Evolutionary conservation across 2,888 invertebrate species (phyloP), one percentile per base, ranked within the genome.

Genomic region (Lobophora halterata): DNA sequence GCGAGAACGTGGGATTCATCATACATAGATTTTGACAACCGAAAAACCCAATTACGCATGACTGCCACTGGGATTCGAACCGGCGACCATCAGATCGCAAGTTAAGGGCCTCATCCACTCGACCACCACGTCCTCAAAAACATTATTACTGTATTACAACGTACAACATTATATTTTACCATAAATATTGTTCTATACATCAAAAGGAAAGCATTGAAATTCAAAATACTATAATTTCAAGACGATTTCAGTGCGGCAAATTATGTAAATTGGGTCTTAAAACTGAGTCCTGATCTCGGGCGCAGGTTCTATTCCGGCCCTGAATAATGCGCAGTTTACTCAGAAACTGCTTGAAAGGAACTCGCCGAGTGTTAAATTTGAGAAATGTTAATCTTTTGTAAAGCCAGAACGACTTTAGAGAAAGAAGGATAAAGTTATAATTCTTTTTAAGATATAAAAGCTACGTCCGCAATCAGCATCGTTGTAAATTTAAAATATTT

Each of bases 191-290:
- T n/a, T n/a, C n/a, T n/a, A n/a, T n/a, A n/a, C n/a, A n/a, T 46
- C 31, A 45, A 46, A 48, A 49, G 47, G 40, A 28, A 31, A 27
- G 18, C 17, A 11, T 41, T 11, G 12, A 28, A 36, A 27, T 27
- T 31, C 36, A 8, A 20, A 27, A 42, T 10, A 21, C 28, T 17
- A 39, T 49, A 31, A 28, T 33, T 39, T 48, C 42, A 57, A 46
- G 41, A 35, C 19, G 13, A 42, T 32, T 40, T 30, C 25, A 10
- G 18, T n/a, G 12, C 24, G 36, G 30, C 41, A 39, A 53, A 48
- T 63, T 62, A 65, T 65, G 61, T 43, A 58, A 62, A 65, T 59
- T 35, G 28, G 17, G 42, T 43, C 50, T 57, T 54, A 54, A 51
- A 47, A 49, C 42, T 38, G 47, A 56, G 48, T 52, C 46, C 42